Percentiles rank a stretch among this genome's conserved stretches.
Conservation (phyloP, 37 sponge, comb jelly and placozoan genomes). For the Geodia barretti region DNA sequence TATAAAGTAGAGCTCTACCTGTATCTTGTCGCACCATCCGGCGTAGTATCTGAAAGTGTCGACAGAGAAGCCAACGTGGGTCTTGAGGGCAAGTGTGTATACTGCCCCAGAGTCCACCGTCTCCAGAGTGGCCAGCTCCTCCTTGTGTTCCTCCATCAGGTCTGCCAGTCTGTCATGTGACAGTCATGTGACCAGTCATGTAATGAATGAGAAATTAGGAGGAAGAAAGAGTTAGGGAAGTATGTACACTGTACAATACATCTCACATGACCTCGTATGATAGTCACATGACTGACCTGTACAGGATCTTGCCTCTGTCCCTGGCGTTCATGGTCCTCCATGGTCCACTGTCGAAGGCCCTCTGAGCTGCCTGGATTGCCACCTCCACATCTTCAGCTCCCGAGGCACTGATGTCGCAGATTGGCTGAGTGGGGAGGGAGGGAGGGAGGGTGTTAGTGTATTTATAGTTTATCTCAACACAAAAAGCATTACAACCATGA, state of each 20-base stretch:
- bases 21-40: constrained; percentile 98
- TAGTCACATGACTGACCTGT: constrained; percentile 69
- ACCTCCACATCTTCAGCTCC: constrained; percentile 75
- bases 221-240: constrained; percentile 2
- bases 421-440: constrained; percentile 30
- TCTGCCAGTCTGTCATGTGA: constrained; percentile 77
- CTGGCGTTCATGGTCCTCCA: constrained; percentile 96
- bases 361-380: constrained; percentile 85
- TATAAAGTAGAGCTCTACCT: too few relatives aligned
- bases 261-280: neutral
- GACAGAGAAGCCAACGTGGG: constrained; percentile 95
- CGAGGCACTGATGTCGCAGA: constrained; percentile 68
- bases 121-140: constrained; percentile 92
- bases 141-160: constrained; percentile 91
- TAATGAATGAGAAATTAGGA: neutral
- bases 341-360: constrained; percentile 82
- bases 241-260: neutral
- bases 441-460: neutral
- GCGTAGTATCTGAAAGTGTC: constrained; percentile 95
- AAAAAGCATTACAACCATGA: neutral
- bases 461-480: neutral
- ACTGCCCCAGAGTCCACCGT: constrained; percentile 93
- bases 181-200: neutral
- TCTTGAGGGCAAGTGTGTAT: constrained; percentile 94
- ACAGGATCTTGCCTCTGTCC: constrained; percentile 85